Evolutionary conservation across 2,113 vertebrate species (phyloP).

Genomic region (Natator depressus): DNA sequence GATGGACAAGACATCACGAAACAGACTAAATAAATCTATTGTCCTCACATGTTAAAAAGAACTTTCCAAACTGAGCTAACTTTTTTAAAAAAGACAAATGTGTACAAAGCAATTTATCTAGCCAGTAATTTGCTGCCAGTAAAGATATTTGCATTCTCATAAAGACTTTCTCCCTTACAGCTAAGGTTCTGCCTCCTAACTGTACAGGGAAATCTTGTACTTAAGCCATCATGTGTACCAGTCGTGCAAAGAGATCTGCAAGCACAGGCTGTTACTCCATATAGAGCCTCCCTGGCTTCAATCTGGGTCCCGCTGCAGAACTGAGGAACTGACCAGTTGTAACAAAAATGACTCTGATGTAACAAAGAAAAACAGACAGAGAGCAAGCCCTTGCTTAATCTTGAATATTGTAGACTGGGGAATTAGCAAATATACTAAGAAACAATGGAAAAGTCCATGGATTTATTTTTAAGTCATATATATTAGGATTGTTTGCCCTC

Average conservation of each 20-base stretch:
- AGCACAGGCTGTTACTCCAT: background rate
- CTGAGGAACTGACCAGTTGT: background rate
- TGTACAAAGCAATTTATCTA: background rate
- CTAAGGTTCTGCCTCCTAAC: background rate
- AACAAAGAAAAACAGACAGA: background rate
- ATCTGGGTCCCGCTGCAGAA: background rate
- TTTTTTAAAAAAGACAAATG: background rate
- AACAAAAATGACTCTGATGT: background rate
- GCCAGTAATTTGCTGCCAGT: background rate
- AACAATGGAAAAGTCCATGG: background rate
- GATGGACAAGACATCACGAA: slow-evolving; percentile 8
- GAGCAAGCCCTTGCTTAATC: background rate
- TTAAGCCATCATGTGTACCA: background rate
- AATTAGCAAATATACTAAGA: background rate
- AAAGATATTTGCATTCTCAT: background rate
- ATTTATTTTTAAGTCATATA: background rate
- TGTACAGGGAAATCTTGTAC: background rate
- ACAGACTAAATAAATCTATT: background rate
- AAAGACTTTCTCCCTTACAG: background rate
- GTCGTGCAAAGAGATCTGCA: background rate
- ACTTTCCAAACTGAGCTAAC: background rate
- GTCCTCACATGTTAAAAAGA: background rate
- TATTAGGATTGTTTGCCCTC: background rate
- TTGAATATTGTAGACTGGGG: background rate
- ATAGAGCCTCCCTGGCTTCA: background rate